Conservation (phyloP, 2,113 vertebrate species). For the Burhinus oedicnemus region DNA sequence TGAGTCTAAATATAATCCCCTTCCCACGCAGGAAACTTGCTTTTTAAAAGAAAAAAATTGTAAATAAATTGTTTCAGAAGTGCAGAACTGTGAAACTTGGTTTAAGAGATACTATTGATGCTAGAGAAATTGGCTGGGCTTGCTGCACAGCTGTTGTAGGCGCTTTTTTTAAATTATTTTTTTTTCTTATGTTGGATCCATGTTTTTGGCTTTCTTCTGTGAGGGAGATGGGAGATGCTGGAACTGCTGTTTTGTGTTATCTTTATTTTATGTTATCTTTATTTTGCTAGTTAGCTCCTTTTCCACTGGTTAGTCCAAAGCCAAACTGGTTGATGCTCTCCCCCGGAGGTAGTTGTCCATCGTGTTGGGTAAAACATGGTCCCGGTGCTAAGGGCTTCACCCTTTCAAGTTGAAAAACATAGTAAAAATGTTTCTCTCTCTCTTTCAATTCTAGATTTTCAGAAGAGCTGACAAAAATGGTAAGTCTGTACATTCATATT, state of each 20-base stretch:
- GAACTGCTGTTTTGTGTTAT: background rate
- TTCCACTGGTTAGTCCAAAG: background rate
- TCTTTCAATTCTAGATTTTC: conserved; percentile 77
- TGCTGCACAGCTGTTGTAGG: fast-evolving
- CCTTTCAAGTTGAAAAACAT: background rate
- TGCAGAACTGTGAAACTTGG: background rate
- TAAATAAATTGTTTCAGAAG: background rate
- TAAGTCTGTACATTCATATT: conserved; percentile 58
- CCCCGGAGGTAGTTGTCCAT: background rate
- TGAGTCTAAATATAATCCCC: conserved; percentile 45
- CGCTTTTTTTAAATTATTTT: background rate
- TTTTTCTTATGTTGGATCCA: background rate
- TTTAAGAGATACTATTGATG: background rate
- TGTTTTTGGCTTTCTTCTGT: background rate
- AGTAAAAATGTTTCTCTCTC: conserved; percentile 40
- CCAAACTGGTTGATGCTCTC: fast-evolving
- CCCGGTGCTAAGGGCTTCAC: background rate
- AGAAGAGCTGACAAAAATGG: conserved; percentile 83
- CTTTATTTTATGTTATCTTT: background rate
- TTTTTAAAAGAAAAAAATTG: background rate
- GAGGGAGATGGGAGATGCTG: background rate
- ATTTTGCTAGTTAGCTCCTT: background rate
- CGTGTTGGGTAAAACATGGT: fast-evolving
- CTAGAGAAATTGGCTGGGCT: background rate
- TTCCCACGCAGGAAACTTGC: background rate